Conservation (phyloP, 2,888 invertebrate genomes). For the Celastrina argiolus region DNA sequence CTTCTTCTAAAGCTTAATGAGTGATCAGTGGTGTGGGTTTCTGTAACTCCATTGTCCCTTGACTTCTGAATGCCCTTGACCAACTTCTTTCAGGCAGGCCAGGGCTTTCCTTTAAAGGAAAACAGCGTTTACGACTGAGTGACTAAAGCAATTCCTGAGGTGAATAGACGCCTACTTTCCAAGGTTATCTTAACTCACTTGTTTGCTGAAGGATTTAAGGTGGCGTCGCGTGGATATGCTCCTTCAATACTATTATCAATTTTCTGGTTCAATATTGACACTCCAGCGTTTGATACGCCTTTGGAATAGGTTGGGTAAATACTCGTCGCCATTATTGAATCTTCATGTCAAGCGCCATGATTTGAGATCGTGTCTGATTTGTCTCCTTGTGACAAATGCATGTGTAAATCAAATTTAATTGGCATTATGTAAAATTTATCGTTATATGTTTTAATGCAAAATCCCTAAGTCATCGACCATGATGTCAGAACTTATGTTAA, state of each 20-base stretch:
- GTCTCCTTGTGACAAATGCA: not conserved
- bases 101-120: too few species aligned
- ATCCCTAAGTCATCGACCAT: not conserved
- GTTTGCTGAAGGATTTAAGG: not conserved
- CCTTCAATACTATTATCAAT: conserved; percentile 13
- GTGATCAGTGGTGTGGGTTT: too few species aligned
- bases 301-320: not conserved
- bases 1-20: too few species aligned
- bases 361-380: not conserved
- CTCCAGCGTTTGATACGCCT: not conserved
- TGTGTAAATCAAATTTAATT: conserved; percentile 2
- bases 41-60: too few species aligned
- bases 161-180: not conserved
- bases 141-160: not conserved
- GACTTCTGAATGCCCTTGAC: too few species aligned
- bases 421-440: not conserved
- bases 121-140: too few species aligned
- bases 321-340: not conserved
- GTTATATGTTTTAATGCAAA: not conserved
- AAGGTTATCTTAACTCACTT: conserved; percentile 6
- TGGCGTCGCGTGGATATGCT: not conserved
- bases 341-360: not conserved
- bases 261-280: conserved; percentile 16
- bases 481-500: not conserved
- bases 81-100: too few species aligned